These are phyloP conservation scores for Cantharis rufa DNA, from an alignment of 2,888 invertebrate genomes.

Conservation along the genomic window DNA sequence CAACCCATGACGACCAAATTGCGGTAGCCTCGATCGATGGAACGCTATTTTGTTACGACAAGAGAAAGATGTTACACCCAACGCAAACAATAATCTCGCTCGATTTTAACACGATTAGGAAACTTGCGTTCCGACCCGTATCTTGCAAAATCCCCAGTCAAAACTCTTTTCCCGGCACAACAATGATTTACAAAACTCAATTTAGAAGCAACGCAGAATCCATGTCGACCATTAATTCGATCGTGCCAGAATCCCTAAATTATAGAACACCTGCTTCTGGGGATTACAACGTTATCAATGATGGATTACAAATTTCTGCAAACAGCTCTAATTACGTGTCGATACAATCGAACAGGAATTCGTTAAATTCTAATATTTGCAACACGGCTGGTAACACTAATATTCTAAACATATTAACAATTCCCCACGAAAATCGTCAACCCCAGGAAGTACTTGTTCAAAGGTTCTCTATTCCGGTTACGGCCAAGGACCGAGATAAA, in stretches of 20 bases:
- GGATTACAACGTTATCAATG: not conserved
- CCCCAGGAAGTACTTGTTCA: not conserved
- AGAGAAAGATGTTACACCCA: conserved; percentile 28
- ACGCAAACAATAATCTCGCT: conserved; percentile 24
- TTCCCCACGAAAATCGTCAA: not conserved
- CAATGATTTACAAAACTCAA: not conserved
- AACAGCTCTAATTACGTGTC: not conserved
- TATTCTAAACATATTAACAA: not conserved
- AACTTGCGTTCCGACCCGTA: conserved; percentile 11
- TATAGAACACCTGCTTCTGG: not conserved
- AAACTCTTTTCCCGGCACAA: not conserved
- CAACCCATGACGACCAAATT: conserved; percentile 32
- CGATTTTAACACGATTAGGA: conserved; percentile 12
- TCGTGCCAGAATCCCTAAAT: not conserved
- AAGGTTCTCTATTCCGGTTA: not conserved
- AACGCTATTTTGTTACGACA: conserved; percentile 38
- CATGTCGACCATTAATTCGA: not conserved
- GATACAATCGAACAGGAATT: not conserved
- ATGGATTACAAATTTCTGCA: not conserved
- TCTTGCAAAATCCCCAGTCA: not conserved
- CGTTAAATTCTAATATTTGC: not conserved
- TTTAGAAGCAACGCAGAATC: not conserved
- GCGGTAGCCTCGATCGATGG: conserved; percentile 38
- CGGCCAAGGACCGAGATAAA: not conserved
- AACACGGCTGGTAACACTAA: not conserved